Conservation (phyloP, 2,113 vertebrate genomes). For the Alligator mississippiensis region DNA sequence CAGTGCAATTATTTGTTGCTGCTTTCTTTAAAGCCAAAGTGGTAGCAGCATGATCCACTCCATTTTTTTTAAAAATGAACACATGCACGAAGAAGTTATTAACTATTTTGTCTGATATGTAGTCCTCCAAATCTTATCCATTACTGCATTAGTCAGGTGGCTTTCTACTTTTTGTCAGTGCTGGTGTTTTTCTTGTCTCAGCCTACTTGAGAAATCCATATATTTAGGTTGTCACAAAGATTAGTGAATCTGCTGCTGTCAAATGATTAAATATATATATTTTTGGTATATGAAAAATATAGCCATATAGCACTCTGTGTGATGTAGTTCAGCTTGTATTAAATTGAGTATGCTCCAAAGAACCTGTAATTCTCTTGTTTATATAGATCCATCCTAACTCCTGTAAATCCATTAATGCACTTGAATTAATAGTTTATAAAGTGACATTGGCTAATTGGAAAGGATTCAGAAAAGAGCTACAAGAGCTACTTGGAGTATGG, state of each 20-base stretch:
- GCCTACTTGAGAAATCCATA: not conserved
- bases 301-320: not conserved
- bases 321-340: not conserved
- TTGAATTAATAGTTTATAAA: not conserved
- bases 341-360: not conserved
- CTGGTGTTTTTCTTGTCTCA: rapidly evolving
- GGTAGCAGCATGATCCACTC: not conserved
- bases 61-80: not conserved
- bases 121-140: not conserved
- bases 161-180: not conserved
- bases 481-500: not conserved
- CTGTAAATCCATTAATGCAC: not conserved
- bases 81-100: not conserved
- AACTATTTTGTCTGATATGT: not conserved
- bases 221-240: not conserved
- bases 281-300: rapidly evolving
- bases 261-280: not conserved
- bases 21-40: not conserved
- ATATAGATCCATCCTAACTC: not conserved
- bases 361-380: not conserved
- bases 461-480: not conserved
- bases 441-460: not conserved
- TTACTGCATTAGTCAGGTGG: not conserved
- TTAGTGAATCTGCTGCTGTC: not conserved
- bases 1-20: not conserved